Base-by-base conservation (phyloP, 2,888 invertebrate species). In the Meliscaeva auricollis region DNA sequence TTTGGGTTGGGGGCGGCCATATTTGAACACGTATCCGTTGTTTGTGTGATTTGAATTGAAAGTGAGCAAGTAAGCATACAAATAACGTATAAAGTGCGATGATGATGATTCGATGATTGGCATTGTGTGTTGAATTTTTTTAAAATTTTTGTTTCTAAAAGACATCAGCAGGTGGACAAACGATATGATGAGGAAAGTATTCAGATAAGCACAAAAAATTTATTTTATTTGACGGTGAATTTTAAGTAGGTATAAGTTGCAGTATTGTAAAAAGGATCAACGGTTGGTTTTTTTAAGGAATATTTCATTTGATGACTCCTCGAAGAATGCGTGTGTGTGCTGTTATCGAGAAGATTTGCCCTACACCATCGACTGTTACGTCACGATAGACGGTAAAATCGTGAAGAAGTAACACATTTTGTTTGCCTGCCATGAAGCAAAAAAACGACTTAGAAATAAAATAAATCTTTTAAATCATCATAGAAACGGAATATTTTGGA, bases 21-120 rank as follows among this genome's bases (percentile, higher is more conserved):
- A 79, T 70, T 78, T 79, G 69, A 69, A 44, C 83, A 83, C 44
- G 83, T 74, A 79, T 74, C 74, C 69, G 74, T 62, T 74, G 70
- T 50, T 70, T 62, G 73, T 62, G 73, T 64, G 78, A 32, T 50
- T 48, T 30, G 74, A 50, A 76, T 68, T 26, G 32, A 69, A 73
- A 54, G 68, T 78, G 56, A 32, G 38, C 20, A 73, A 54, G 68
- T 78, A 50, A 32, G 38, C 20, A 44, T 20, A 58, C 17, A 58
- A 15, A 11, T 46, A 46, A 46, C 7, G 9, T 46, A 44, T 52
- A 58, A 66, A 41, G 73, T 56, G 72, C 64, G 30, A 8, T 15
- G 30, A n/a, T 30, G 20, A 48, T 41, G 70, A 50, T 62, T 75
- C 35, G 46, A 32, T 44, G 58, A 20, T 80, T 54, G n/a, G 26